phyloP scores from a whole-genome alignment of 1,140 invertebrate genomes.

The Adelges cooleyi region DNA sequence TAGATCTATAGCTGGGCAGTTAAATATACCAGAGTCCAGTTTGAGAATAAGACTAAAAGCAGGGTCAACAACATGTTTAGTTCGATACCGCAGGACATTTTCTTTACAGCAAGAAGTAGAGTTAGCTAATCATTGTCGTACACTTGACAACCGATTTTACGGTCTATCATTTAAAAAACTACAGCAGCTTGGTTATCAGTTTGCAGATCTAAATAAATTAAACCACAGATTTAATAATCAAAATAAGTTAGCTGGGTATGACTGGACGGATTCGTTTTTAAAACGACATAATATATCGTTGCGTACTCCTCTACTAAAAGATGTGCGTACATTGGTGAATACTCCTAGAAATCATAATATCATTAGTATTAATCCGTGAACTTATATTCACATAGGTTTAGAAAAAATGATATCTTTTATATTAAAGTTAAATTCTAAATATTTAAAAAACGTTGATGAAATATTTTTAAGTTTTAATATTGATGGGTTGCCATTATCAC shows the following conservation, averaged over 20 bases:
- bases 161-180: too few species aligned
- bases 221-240: too few species aligned
- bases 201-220: too few species aligned
- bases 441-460: neutral
- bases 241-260: conserved; percentile 16
- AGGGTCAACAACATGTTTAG: too few species aligned
- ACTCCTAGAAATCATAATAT: neutral
- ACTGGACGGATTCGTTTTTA: conserved; percentile 20
- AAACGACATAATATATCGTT: conserved; percentile 14
- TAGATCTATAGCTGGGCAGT: too few species aligned
- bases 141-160: too few species aligned
- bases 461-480: neutral
- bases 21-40: too few species aligned
- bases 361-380: neutral
- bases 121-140: too few species aligned
- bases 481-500: neutral
- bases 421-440: neutral
- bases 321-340: neutral
- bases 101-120: too few species aligned
- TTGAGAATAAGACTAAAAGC: too few species aligned
- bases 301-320: neutral
- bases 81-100: too few species aligned
- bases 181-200: too few species aligned
- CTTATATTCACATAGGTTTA: neutral
- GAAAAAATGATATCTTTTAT: neutral